phyloP scores from a whole-genome alignment of 2,113 vertebrate species.

The pig (Sus scrofa) region DNA sequence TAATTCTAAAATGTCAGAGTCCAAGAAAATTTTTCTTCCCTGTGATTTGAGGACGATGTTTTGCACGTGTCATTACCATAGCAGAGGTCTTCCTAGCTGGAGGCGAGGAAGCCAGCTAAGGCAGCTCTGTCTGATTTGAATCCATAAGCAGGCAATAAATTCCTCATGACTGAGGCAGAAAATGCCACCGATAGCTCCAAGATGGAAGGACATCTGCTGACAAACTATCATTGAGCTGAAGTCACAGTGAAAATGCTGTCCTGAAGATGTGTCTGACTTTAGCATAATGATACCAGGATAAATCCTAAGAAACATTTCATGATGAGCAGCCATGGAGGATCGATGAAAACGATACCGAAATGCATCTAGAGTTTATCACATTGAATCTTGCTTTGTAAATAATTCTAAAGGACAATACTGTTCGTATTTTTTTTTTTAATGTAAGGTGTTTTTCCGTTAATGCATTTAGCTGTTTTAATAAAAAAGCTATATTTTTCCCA shows the following conservation, averaged over 20 bases:
- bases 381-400: background rate
- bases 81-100: background rate
- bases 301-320: constrained; percentile 2
- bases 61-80: background rate
- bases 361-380: background rate
- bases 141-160: background rate
- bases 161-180: background rate
- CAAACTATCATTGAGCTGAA: constrained; percentile 36
- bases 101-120: background rate
- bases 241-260: background rate
- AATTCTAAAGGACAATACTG: constrained; percentile 25
- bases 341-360: background rate
- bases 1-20: background rate
- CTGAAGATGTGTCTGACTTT: background rate
- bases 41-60: background rate
- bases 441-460: background rate
- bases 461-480: background rate
- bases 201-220: background rate
- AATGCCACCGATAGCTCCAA: constrained; percentile 24
- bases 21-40: background rate
- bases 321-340: background rate
- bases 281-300: constrained; percentile 7
- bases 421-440: constrained; percentile 37
- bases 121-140: background rate
- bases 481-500: background rate